Base-by-base conservation (phyloP, 1,140 invertebrate genomes). In the Drosophila nikananu region DNA sequence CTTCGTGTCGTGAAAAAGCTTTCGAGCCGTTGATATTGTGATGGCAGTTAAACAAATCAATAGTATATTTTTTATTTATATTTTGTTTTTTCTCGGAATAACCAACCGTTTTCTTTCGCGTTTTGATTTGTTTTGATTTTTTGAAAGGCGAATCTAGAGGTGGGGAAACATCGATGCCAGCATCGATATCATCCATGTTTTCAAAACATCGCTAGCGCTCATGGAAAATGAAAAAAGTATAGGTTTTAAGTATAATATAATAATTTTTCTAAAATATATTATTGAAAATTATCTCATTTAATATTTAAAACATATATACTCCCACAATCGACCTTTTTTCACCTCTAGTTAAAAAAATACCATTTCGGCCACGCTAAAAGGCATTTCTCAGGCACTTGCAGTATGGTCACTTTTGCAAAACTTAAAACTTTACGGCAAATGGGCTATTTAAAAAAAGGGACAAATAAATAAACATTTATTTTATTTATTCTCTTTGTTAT, bases 51-150 rank as follows among this genome's bases (percentile, higher is more conserved):
- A 25, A 17, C 15, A 49, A 17, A 49, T 25, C 15, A 49, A 49
- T 46, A 46, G 19, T 15, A 23, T 25, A 48, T 5, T 23, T 49
- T 49, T 9, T 13, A 13, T 15, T 21, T 13, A 2, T 21, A 13
- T 2, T 7, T 46, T 13, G 13, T 0, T 2, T 21, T 3, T 46
- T n/a, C 17, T n/a, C 2, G 3, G 8, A n/a, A 9, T 1, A 21
- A 46, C 10, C 44, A 46, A 49, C 46, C 23, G 23, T 25, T 15
- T 5, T 1, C 23, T 49, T 25, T 15, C 7, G 46, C 23, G 23
- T 49, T 25, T 49, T 25, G 46, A 49, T 49, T 49, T 49, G 46
- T 49, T 49, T 25, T 49, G 46, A 49, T 49, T 49, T 25, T 48
- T 49, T 49, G 25, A 48, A 23, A 49, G 15, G 46, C 23, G 3